phyloP scores from a whole-genome alignment of 2,888 invertebrate species.

The Dromius quadrimaculatus region DNA sequence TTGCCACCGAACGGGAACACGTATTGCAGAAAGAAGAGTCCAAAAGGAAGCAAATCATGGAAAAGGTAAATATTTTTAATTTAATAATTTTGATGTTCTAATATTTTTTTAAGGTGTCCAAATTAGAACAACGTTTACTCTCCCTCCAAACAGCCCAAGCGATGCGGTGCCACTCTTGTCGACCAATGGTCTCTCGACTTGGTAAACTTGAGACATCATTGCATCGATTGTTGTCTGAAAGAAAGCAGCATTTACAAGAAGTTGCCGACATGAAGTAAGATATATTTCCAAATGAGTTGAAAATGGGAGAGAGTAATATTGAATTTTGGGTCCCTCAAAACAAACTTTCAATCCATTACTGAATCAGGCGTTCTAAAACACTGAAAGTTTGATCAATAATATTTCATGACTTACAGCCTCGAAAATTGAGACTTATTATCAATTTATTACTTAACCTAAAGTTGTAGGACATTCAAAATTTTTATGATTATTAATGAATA shows the following conservation, averaged over 20 bases:
- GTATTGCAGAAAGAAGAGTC: slow-evolving; percentile 76
- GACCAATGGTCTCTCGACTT: slow-evolving; percentile 74
- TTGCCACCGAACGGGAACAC: slow-evolving; percentile 77
- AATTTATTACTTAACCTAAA: too few relatives aligned
- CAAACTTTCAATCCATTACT: neutral
- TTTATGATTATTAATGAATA: too few relatives aligned
- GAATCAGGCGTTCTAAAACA: too few relatives aligned
- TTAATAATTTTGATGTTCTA: neutral
- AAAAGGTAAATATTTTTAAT: too few relatives aligned
- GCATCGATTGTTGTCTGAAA: slow-evolving; percentile 71
- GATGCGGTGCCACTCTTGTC: slow-evolving; percentile 77
- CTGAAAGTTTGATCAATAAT: too few relatives aligned
- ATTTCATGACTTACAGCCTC: too few relatives aligned
- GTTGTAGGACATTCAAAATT: too few relatives aligned
- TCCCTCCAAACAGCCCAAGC: slow-evolving; percentile 79
- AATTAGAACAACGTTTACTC: slow-evolving; percentile 77
- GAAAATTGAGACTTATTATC: too few relatives aligned
- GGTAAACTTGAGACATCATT: slow-evolving; percentile 75
- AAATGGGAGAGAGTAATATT: neutral
- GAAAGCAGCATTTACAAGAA: slow-evolving; percentile 79
- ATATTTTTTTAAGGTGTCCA: slow-evolving; percentile 71
- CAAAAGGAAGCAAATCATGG: slow-evolving; percentile 73
- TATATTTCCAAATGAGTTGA: neutral
- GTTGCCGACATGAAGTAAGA: slow-evolving; percentile 84
- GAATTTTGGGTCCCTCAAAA: neutral